A percentile compares a stretch with the other conserved stretches of the same genome.
Conservation (phyloP, 1,140 invertebrate genomes). For the Pinna nobilis region DNA sequence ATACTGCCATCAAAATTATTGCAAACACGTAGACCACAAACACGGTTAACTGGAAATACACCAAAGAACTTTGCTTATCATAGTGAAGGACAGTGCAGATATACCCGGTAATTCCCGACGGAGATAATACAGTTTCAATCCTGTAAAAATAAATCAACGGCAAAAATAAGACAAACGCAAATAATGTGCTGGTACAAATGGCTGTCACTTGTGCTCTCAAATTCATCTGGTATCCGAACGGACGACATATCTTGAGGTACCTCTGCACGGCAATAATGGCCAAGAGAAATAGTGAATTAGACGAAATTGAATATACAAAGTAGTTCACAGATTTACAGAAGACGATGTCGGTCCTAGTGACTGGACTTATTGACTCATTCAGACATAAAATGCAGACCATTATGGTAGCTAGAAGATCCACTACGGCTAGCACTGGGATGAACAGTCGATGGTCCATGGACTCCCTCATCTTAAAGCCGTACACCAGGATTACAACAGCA, state of each 20-base stretch:
- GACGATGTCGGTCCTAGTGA: conserved; percentile 11
- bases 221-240: conserved; percentile 35
- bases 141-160: conserved; percentile 24
- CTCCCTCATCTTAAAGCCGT: conserved; percentile 4
- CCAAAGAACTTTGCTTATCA: conserved; percentile 1
- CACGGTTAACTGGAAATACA: conserved; percentile 4
- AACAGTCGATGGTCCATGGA: conserved; percentile 27
- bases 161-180: conserved; percentile 16
- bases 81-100: conserved; percentile 14
- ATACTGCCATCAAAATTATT: conserved; percentile 1
- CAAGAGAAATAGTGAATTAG: conserved; percentile 28
- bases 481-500: conserved; percentile 18
- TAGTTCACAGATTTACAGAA: conserved; percentile 33
- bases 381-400: conserved; percentile 20
- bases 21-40: conserved; percentile 10
- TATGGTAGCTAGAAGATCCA: conserved; percentile 32
- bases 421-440: conserved; percentile 31
- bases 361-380: conserved; percentile 20
- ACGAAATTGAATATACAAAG: conserved; percentile 23
- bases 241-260: conserved; percentile 37
- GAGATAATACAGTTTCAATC: conserved; percentile 5
- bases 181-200: not conserved
- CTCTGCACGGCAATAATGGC: conserved; percentile 29
- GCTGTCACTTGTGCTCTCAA: conserved; percentile 18
- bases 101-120: conserved; percentile 23